Evolutionary conservation across 2,797 vertebrate genomes (phyloP).

Genomic region (Periophthalmus magnuspinnatus): DNA sequence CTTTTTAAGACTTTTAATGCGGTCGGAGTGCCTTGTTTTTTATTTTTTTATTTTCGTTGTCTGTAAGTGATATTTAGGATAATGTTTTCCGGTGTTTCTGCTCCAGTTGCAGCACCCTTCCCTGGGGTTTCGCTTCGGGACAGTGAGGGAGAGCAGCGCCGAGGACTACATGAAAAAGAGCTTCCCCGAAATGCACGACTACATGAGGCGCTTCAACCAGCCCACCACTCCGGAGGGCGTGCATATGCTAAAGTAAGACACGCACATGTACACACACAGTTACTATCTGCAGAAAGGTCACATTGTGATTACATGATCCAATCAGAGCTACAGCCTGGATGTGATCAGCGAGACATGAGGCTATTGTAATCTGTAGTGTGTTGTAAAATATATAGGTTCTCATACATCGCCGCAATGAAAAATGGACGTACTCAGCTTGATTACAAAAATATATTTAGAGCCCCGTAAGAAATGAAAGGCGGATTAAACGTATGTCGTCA

Average conservation of each 20-base stretch:
- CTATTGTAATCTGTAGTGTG: neutral
- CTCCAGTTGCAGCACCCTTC: slow-evolving; percentile 91
- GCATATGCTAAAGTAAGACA: slow-evolving; percentile 88
- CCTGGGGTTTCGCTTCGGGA: slow-evolving; percentile 90
- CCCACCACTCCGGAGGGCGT: slow-evolving; percentile 90
- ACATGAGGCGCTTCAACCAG: slow-evolving; percentile 88
- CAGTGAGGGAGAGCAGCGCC: slow-evolving; percentile 94
- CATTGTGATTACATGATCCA: neutral
- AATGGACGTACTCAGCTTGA: neutral
- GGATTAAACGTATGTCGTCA: neutral
- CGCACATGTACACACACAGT: neutral
- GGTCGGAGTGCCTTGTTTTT: too few species aligned
- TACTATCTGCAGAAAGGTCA: neutral
- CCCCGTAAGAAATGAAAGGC: neutral
- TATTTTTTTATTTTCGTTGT: neutral
- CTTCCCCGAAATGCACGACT: slow-evolving; percentile 93
- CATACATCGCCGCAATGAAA: neutral
- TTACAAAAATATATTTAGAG: neutral
- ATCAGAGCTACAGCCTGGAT: slow-evolving; percentile 22
- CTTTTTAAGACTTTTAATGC: too few species aligned
- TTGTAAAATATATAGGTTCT: neutral
- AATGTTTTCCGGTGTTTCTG: slow-evolving; percentile 52
- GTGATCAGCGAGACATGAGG: neutral
- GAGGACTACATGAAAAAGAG: slow-evolving; percentile 97
- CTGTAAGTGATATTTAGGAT: neutral